A percentile compares a stretch with the other conserved stretches of the same genome.
Conservation (phyloP, 2,888 invertebrate genomes). For the Coelogynopora nodosa region DNA sequence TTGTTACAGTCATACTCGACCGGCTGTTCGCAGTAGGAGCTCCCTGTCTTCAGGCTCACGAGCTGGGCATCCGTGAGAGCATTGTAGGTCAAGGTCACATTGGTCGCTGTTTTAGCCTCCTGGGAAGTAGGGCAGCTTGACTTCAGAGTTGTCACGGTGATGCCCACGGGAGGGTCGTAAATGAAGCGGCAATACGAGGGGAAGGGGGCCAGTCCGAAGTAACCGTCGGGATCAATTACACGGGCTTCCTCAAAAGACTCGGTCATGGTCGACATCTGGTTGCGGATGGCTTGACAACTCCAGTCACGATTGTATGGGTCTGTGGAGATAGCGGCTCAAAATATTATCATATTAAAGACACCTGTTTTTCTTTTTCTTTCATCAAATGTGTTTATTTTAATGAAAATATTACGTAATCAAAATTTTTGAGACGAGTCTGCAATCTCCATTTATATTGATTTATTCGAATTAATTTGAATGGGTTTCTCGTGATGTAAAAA, state of each 20-base stretch:
- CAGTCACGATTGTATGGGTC: neutral
- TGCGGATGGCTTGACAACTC: neutral
- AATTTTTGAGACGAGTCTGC: too few relatives aligned
- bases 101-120: neutral
- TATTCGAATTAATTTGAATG: too few relatives aligned
- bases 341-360: too few relatives aligned
- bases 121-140: slow-evolving; percentile 1
- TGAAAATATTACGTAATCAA: too few relatives aligned
- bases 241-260: slow-evolving; percentile 4
- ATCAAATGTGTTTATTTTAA: too few relatives aligned
- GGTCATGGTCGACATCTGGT: neutral
- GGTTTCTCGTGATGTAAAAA: too few relatives aligned
- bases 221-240: slow-evolving; percentile 35
- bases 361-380: too few relatives aligned
- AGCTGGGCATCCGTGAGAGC: neutral
- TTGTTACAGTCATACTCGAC: slow-evolving; percentile 32
- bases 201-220: slow-evolving; percentile 29
- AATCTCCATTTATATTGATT: too few relatives aligned
- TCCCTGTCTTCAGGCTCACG: neutral
- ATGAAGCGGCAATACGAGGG: slow-evolving; percentile 36
- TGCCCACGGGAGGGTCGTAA: slow-evolving; percentile 23
- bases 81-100: neutral
- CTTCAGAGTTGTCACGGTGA: slow-evolving; percentile 4
- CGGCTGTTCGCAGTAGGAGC: slow-evolving; percentile 29
- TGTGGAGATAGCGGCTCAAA: neutral